phyloP scores from a whole-genome alignment of 2,113 vertebrate genomes.

The Thryonomys swinderianus region DNA sequence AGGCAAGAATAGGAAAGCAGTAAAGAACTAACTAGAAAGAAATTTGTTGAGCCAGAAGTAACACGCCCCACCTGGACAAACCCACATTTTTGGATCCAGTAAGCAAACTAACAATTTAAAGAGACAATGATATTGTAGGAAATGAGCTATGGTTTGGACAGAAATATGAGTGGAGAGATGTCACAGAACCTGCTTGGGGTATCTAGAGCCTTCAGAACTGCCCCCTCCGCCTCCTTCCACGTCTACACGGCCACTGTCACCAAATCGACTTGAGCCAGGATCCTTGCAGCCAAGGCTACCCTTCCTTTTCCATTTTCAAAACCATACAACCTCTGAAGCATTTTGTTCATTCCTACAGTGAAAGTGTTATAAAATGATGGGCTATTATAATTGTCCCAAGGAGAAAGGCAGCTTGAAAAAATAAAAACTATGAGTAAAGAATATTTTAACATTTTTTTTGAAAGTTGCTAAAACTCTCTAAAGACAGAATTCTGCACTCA shows the following conservation, averaged over 20 bases:
- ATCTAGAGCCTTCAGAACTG: background rate
- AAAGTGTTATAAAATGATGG: background rate
- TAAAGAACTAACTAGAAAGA: background rate
- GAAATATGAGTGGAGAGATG: background rate
- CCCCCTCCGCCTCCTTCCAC: background rate
- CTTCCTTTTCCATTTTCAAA: background rate
- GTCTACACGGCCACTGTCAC: background rate
- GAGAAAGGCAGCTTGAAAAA: background rate
- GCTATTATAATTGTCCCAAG: background rate
- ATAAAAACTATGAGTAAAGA: background rate
- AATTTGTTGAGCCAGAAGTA: background rate
- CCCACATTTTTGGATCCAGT: background rate
- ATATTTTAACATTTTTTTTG: background rate
- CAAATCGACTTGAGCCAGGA: background rate
- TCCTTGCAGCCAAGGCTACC: background rate
- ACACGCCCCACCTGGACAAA: background rate
- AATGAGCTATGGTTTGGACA: background rate
- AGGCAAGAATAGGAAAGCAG: background rate
- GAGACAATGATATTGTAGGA: background rate
- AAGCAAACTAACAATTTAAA: background rate
- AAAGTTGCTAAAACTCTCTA: conserved; percentile 11
- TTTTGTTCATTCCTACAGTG: background rate
- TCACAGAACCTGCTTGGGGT: background rate
- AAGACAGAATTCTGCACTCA: background rate
- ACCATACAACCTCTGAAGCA: background rate